Percentiles rank a stretch among this genome's conserved stretches.
phyloP scores from a whole-genome alignment of 2,797 vertebrate genomes.

The Eulemur mongoz region DNA sequence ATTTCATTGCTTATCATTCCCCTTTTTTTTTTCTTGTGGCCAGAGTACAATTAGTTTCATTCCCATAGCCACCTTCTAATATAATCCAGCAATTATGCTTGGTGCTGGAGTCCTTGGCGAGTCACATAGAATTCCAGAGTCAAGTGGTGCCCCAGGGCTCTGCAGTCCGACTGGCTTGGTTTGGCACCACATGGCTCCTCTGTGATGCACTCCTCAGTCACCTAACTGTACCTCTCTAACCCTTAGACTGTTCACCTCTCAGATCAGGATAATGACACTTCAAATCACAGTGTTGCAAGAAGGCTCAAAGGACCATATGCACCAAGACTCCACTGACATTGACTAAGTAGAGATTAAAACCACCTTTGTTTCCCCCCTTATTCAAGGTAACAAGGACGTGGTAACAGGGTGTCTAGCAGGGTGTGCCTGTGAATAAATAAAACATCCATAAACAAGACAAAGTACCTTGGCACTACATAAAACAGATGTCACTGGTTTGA shows the following conservation, averaged over 20 bases:
- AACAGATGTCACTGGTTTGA: slow-evolving; percentile 42
- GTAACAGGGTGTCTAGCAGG: neutral
- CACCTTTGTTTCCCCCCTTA: rapidly evolving
- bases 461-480: neutral
- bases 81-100: neutral
- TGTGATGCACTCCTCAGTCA: neutral
- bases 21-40: neutral
- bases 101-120: neutral
- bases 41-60: neutral
- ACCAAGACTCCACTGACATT: neutral
- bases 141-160: rapidly evolving
- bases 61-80: neutral
- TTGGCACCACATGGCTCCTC: neutral
- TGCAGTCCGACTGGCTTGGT: neutral
- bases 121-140: neutral
- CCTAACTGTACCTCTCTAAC: neutral
- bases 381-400: neutral
- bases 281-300: neutral
- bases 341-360: neutral
- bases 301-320: neutral
- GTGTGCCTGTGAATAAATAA: neutral
- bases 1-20: neutral
- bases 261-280: neutral
- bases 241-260: neutral
- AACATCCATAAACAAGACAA: neutral